Evolutionary conservation across 2,888 invertebrate species (phyloP).

Genomic region (Hydraecia micacea): DNA sequence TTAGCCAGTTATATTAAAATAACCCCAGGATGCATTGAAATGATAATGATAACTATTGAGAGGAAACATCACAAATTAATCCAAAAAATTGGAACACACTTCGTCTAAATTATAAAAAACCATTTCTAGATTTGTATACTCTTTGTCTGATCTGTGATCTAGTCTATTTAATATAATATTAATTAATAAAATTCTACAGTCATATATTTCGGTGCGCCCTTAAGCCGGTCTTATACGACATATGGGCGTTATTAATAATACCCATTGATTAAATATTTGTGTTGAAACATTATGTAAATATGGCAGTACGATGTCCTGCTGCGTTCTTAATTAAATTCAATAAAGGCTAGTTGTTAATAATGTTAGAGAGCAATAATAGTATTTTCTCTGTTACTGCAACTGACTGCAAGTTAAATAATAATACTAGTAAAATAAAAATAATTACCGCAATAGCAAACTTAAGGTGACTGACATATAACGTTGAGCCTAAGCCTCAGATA

Average conservation of each 20-base stretch:
- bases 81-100: background rate
- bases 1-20: background rate
- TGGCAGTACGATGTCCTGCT: constrained; percentile 28
- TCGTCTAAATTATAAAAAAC: background rate
- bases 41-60: background rate
- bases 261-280: constrained; percentile 17
- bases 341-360: constrained; percentile 12
- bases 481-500: background rate
- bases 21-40: background rate
- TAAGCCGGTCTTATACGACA: constrained; percentile 12
- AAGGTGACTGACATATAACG: background rate
- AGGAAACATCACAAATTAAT: background rate
- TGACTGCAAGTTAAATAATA: background rate
- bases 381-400: constrained; percentile 3
- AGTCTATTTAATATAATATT: background rate
- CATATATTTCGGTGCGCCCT: constrained; percentile 12
- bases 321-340: constrained; percentile 55
- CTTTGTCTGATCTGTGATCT: no score
- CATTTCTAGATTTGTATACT: background rate
- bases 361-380: background rate
- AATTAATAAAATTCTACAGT: background rate
- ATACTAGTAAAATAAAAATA: background rate
- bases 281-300: constrained; percentile 39
- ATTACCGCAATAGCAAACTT: background rate
- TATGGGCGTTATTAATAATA: constrained; percentile 46